phyloP scores from a whole-genome alignment of 1,140 invertebrate genomes.

The Heterodera schachtii region DNA sequence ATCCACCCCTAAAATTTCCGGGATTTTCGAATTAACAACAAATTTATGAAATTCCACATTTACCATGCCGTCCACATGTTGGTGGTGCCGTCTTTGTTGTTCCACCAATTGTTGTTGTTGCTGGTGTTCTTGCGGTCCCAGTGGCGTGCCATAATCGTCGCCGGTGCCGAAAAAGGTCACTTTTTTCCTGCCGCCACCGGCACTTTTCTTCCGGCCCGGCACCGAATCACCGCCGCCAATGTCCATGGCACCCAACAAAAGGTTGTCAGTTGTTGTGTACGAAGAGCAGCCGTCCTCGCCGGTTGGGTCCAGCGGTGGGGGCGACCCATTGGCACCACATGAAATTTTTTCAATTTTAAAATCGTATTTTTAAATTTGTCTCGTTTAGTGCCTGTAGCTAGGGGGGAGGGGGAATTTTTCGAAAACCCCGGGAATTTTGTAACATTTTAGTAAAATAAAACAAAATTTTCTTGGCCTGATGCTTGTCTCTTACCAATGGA shows the following conservation, averaged over 20 bases:
- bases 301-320: slow-evolving; percentile 50
- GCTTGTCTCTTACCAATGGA: too few relatives aligned
- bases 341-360: neutral
- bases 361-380: neutral
- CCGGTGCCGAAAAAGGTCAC: slow-evolving; percentile 49
- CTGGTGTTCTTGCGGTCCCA: slow-evolving; percentile 2
- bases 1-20: too few relatives aligned
- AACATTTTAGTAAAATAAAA: too few relatives aligned
- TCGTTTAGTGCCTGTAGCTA: too few relatives aligned
- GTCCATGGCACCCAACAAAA: neutral
- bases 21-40: too few relatives aligned
- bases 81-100: neutral
- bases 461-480: too few relatives aligned
- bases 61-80: slow-evolving; percentile 10
- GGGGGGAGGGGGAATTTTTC: too few relatives aligned
- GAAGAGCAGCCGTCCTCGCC: slow-evolving; percentile 49
- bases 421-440: too few relatives aligned
- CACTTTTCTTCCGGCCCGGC: neutral
- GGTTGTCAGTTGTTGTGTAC: slow-evolving; percentile 46
- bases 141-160: neutral
- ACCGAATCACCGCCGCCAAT: neutral
- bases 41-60: too few relatives aligned
- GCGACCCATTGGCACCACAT: slow-evolving; percentile 29
- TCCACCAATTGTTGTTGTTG: neutral
- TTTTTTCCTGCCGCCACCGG: slow-evolving; percentile 29